Evolutionary conservation across 2,113 vertebrate species (phyloP).

Genomic region (Vidua macroura): DNA sequence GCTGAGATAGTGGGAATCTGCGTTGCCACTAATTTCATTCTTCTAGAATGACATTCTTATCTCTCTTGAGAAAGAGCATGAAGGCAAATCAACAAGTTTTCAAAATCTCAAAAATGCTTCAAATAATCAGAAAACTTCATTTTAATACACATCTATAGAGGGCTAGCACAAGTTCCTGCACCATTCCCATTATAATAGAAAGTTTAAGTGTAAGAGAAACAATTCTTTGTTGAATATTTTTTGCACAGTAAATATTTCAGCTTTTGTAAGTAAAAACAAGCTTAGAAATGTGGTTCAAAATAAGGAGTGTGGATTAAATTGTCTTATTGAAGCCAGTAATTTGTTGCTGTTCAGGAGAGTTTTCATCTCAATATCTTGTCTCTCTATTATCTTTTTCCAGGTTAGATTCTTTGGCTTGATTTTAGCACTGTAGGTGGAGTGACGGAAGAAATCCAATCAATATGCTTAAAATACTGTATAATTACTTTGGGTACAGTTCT

Average conservation of each 20-base stretch:
- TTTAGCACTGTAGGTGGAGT: background rate
- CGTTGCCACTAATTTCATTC: background rate
- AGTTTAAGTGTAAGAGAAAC: background rate
- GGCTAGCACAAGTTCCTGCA: background rate
- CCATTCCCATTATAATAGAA: background rate
- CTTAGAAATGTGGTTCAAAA: background rate
- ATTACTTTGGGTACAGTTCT: background rate
- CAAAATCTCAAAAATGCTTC: background rate
- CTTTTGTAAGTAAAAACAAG: background rate
- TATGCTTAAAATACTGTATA: background rate
- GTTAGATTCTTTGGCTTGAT: background rate
- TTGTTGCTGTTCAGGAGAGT: background rate
- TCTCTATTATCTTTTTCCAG: background rate
- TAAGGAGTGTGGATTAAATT: background rate
- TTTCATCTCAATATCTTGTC: background rate
- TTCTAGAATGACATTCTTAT: background rate
- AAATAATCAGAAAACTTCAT: background rate
- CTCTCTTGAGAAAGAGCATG: background rate
- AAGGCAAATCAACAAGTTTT: background rate
- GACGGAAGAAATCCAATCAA: background rate
- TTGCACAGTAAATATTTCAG: background rate
- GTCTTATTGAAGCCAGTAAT: background rate
- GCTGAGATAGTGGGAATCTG: background rate
- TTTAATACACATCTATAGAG: background rate
- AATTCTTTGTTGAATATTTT: background rate